Base-by-base conservation (phyloP, 2,888 invertebrate species). In the Vannuccia rotundouncinata region DNA sequence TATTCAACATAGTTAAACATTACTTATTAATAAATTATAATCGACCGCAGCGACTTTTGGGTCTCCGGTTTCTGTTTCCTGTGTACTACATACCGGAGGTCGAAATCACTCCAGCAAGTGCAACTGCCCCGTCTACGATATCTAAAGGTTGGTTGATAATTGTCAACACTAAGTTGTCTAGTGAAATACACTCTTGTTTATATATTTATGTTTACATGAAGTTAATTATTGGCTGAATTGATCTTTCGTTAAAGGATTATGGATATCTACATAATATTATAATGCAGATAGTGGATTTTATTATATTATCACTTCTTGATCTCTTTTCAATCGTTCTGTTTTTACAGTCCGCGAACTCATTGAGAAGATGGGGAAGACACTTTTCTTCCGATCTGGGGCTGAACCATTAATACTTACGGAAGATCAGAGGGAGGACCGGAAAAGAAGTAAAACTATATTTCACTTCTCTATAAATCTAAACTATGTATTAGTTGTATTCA, bases 71-170 rank as follows among this genome's bases (percentile, higher is more conserved):
- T 83, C 83, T 89, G 74, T 89, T 84, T 83, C 89, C 89, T 28
- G 89, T 89, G 0, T 89, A 88, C 81, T 88, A 85, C 82, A 88
- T 89, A 66, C 88, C 89, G 22, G 89, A 89, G 83, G 86, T 87
- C 17, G 87, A 87, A 81, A 84, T 87, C 29, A 85, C 84, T 1
- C 85, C 86, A 0, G 84, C 84, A 74, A 84, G 83, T 81, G 82
- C 85, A 59, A 89, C 89, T 1, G 86, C 87, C 17, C 82, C 85
- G 31, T 81, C 82, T 77, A 85, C 85, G 17, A 84, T 89, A 25
- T 86, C 87, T 73, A 22, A 73, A 73, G 74, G 74, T 73, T 73
- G 5, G 74, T 13, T 59, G n/a, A 59, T 13, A 13, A 59, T 59
- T 13, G n/a, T 13, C n/a, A 10, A n/a, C 10, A 59, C 10, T 13